Conservation (phyloP, 2,888 invertebrate genomes). For the Coecobrya sp. region DNA sequence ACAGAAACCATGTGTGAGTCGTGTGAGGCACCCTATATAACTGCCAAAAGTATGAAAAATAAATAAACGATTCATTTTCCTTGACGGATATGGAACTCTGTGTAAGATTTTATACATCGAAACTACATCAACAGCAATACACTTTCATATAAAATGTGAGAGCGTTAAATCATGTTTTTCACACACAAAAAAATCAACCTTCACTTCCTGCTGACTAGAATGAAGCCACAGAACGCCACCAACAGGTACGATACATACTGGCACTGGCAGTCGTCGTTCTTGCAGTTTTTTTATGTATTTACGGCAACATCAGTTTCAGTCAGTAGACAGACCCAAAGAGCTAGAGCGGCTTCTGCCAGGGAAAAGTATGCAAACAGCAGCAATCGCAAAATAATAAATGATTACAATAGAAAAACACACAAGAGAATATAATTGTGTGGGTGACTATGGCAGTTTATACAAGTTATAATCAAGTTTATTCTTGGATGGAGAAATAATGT, state of each 20-base stretch:
- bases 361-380: background rate
- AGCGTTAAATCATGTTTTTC: constrained; percentile 49
- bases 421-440: constrained; percentile 24
- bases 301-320: background rate
- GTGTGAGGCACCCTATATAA: constrained; percentile 51
- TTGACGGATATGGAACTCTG: constrained; percentile 36
- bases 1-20: constrained; percentile 47
- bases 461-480: background rate
- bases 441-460: background rate
- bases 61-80: constrained; percentile 55
- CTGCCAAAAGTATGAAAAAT: constrained; percentile 54
- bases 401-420: constrained; percentile 23
- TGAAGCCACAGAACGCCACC: constrained; percentile 42
- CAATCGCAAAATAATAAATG: constrained; percentile 41
- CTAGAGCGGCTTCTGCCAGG: background rate
- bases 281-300: background rate
- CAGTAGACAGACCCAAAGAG: background rate
- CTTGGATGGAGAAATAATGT: background rate
- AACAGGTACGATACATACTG: constrained; percentile 20
- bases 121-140: background rate
- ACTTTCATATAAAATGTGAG: background rate
- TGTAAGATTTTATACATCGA: constrained; percentile 40
- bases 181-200: constrained; percentile 23
- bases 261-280: background rate
- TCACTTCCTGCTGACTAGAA: constrained; percentile 19